Base-by-base conservation (phyloP, 1,140 invertebrate genomes). In the Thaumatotibia leucotreta region DNA sequence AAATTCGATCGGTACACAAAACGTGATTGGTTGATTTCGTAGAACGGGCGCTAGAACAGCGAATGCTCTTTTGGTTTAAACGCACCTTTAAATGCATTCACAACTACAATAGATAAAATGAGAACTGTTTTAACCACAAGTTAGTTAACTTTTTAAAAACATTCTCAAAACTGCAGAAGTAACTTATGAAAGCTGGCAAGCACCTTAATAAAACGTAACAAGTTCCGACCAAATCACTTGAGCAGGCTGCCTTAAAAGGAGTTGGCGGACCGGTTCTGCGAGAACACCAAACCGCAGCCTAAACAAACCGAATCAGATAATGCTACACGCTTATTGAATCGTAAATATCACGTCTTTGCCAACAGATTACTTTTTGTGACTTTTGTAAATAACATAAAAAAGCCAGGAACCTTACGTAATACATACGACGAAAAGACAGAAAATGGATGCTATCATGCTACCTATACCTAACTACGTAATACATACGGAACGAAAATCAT, bases 231-330 rank as follows among this genome's bases (percentile, higher is more conserved):
- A 58, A 58, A 58, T 29, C 52, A 58, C 52, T 58, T 58, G 52
- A 58, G 27, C 27, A 58, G 29, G 23, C 10, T 27, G 10, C 52
- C 27, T n/a, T 58, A 58, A 27, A 58, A 58, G 52, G 52, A 58
- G 52, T 27, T 27, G 22, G 23, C n/a, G 17, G 14, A 58, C 52
- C 52, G 52, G 52, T 58, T 27, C 22, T 2, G n/a, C 52, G 11
- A 58, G 23, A n/a, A 58, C 52, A 27, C 52, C 17, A 9, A 20
- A 29, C 52, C 23, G 14, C 52, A 58, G 24, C 52, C 52, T 24
- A 58, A 58, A 58, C 52, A 58, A 58, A 58, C n/a, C 52, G 23
- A 58, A 58, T 58, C 52, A 58, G 24, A 58, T 58, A 58, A 58
- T 58, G 39, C 39, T 58, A 58, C 24, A 24, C 24, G 24, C 39